These are phyloP conservation scores for Rhagium mordax DNA, from an alignment of 2,888 invertebrate genomes.

Conservation along the genomic window DNA sequence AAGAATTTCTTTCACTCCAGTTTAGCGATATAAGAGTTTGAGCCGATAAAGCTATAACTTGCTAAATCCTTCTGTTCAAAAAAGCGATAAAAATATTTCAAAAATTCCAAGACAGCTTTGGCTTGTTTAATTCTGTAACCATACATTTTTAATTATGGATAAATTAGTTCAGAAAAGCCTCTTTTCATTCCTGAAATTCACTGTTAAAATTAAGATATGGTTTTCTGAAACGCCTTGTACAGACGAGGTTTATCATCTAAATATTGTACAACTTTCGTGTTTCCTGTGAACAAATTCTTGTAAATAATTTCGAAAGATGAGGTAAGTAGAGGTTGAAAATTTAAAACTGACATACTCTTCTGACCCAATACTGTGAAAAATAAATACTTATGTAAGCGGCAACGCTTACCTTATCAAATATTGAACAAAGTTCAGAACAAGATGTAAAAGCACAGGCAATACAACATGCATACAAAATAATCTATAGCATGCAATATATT, in stretches of 20 bases:
- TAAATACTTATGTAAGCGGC: not conserved
- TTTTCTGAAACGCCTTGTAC: no score
- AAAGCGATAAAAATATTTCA: no score
- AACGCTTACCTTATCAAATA: slow-evolving; percentile 9
- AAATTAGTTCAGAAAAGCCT: no score
- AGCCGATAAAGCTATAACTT: no score
- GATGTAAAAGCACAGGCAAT: slow-evolving; percentile 9
- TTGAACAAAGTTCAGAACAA: slow-evolving; percentile 5
- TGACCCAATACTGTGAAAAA: not conserved
- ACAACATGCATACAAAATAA: slow-evolving; percentile 12
- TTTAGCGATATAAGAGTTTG: no score
- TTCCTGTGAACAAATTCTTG: not conserved
- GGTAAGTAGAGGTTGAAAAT: not conserved
- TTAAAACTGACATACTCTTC: not conserved
- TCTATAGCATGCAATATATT: slow-evolving; percentile 23
- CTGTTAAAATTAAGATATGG: not conserved
- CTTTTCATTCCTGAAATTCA: not conserved
- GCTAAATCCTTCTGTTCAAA: no score
- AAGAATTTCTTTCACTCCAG: no score
- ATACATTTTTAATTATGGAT: no score
- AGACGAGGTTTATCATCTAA: not conserved
- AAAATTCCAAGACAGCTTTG: no score
- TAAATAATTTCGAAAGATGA: not conserved
- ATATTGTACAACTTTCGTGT: not conserved
- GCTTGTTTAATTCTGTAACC: no score